Percentiles rank a stretch among this genome's conserved stretches.
These are phyloP conservation scores for Tenrec ecaudatus DNA, from an alignment of 2,113 vertebrate genomes.

Conservation along the genomic window DNA sequence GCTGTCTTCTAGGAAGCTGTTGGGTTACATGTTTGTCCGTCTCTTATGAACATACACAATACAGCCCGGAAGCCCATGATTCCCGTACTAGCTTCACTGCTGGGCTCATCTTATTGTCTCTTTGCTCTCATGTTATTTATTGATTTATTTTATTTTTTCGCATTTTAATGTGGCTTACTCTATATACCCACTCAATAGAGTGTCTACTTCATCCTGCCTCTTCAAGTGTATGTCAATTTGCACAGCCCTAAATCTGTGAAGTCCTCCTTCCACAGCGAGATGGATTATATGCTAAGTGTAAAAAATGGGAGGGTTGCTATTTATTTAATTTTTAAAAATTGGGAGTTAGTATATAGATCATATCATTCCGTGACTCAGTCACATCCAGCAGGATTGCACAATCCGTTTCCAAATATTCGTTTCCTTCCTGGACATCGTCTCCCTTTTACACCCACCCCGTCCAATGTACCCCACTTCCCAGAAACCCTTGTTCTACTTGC, in stretches of 20 bases:
- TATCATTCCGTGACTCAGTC: no score
- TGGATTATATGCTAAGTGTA: no score
- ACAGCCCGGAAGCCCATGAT: background rate
- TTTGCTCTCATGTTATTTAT: background rate
- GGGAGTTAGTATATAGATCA: background rate
- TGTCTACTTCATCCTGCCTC: background rate
- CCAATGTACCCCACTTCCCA: no score
- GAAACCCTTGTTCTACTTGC: no score
- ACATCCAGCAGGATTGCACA: no score
- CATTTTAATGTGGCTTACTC: background rate
- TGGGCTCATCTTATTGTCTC: background rate
- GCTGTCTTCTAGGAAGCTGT: background rate
- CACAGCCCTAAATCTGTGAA: background rate
- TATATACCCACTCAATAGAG: background rate
- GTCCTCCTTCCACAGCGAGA: background rate
- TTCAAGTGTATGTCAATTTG: background rate
- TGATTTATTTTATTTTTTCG: background rate
- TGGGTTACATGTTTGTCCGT: background rate
- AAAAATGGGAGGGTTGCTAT: background rate
- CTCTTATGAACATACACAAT: background rate
- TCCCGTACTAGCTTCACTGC: background rate
- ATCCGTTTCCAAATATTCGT: no score
- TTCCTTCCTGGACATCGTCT: no score
- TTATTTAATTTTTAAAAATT: background rate
- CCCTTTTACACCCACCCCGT: no score